Evolutionary conservation across 1,140 invertebrate genomes (phyloP), one percentile per base, ranked within the genome.

Genomic region (Cryptotermes secundus): DNA sequence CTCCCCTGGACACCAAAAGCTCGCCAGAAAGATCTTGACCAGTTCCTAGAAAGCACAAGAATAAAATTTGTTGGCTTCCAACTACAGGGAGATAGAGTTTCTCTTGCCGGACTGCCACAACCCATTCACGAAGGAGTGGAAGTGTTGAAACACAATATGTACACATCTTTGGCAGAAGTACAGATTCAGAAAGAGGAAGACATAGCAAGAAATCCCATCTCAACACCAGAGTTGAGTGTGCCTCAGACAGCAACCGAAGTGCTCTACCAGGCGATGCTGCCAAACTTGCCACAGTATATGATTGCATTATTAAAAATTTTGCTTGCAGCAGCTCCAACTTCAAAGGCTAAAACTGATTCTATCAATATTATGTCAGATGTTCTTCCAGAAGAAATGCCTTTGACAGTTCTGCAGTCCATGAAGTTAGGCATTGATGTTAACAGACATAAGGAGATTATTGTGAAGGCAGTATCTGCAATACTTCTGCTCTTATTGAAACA

Each of bases 301-400:
- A 99, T 99, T 87, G 97, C 98, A 34, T 88, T 99, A 34, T 90
- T 99, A 31, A 99, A 99, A 92, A 98, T 99, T 87, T 92, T 99
- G 35, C 91, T 99, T 79, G 99, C 98, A 80, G 97, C 98, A 81
- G 97, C 98, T 31, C 98, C 99, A 0, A 99, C 98, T 7, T 99
- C 97, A 34, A 99, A 99, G 91, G 95, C 97, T 31, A 99, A 99
- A 92, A 97, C 97, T 42, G 99, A 99, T 89, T 98, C 98, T 83
- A 98, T 99, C 87, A 99, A 99, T 90, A 99, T 99, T 65, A 95
- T 99, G 93, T 95, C 97, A 80, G 99, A 99, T 91, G 95, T 99
- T 79, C 90, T 99, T 85, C 98, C 98, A 10, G 97, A 98, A 91
- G 97, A 98, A 91, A 98, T 98, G 96, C 97, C 97, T 91, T 96